Conservation (phyloP, 2,888 invertebrate genomes). For the Pammene fasciana region DNA sequence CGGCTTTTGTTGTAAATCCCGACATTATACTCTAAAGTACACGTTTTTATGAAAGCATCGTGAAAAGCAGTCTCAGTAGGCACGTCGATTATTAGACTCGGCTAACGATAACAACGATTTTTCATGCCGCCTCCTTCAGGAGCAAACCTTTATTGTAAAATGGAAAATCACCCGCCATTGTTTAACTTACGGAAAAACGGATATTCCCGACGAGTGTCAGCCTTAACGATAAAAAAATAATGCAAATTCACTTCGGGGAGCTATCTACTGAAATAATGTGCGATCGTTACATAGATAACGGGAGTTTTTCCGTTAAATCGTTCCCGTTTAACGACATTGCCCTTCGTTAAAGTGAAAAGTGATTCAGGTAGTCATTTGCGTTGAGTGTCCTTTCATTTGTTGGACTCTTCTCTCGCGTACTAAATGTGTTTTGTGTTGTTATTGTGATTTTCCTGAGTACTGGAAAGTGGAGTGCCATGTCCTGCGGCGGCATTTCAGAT, state of each 20-base stretch:
- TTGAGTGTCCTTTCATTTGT: constrained; percentile 74
- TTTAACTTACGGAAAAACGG: constrained; percentile 63
- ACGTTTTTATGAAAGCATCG: constrained; percentile 23
- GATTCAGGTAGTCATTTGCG: constrained; percentile 77
- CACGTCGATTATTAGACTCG: constrained; percentile 45
- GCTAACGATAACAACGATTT: constrained; percentile 67
- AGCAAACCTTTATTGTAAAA: constrained; percentile 64
- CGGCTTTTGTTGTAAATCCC: constrained; percentile 9
- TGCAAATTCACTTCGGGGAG: constrained; percentile 71
- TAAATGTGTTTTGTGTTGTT: constrained; percentile 65
- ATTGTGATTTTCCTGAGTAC: constrained; percentile 50
- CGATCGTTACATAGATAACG: constrained; percentile 76
- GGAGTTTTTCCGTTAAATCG: constrained; percentile 77
- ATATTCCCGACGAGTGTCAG: constrained; percentile 65
- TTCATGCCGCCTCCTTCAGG: constrained; percentile 60
- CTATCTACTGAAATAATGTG: constrained; percentile 64
- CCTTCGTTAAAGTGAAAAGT: constrained; percentile 70
- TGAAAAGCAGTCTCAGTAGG: constrained; percentile 26
- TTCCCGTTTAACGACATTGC: constrained; percentile 69
- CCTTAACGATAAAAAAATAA: constrained; percentile 74
- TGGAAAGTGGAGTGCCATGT: background rate
- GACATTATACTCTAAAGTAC: constrained; percentile 19
- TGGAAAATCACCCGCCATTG: constrained; percentile 67
- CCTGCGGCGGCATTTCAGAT: constrained; percentile 9
- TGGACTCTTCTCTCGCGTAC: constrained; percentile 58